phyloP scores from a whole-genome alignment of 2,797 vertebrate genomes.

The Adrianichthys oophorus region DNA sequence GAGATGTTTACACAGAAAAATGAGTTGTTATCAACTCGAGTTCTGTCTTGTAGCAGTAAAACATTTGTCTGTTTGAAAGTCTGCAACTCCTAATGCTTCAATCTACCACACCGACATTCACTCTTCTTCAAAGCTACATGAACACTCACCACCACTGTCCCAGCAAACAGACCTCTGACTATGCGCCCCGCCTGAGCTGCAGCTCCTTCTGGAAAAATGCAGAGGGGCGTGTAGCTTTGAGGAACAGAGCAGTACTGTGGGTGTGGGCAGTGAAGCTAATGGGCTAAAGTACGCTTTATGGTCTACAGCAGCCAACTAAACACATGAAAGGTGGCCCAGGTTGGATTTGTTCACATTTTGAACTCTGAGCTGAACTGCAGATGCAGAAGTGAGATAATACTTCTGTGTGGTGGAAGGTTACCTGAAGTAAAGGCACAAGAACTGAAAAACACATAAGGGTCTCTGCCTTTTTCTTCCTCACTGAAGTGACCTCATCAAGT shows the following conservation, averaged over 20 bases:
- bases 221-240: background rate
- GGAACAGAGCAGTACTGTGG: background rate
- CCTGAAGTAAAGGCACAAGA: background rate
- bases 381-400: slow-evolving; percentile 11
- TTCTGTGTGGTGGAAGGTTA: background rate
- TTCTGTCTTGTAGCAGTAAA: no score
- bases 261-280: no score
- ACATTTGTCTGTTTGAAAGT: no score
- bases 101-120: background rate
- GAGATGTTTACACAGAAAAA: no score
- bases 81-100: background rate
- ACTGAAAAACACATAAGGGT: background rate
- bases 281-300: slow-evolving; percentile 13
- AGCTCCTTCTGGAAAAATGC: background rate
- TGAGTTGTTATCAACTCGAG: no score
- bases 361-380: slow-evolving; percentile 1
- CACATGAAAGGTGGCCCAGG: background rate
- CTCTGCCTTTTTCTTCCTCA: background rate
- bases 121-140: background rate
- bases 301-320: background rate
- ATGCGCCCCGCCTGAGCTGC: slow-evolving; percentile 4
- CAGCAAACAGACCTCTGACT: background rate
- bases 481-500: no score
- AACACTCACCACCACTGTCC: slow-evolving; percentile 23
- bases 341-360: background rate